A percentile compares a stretch with the other conserved stretches of the same genome.
These are phyloP conservation scores for Pterophyllum scalare DNA, from an alignment of 2,113 vertebrate species.

Conservation along the genomic window DNA sequence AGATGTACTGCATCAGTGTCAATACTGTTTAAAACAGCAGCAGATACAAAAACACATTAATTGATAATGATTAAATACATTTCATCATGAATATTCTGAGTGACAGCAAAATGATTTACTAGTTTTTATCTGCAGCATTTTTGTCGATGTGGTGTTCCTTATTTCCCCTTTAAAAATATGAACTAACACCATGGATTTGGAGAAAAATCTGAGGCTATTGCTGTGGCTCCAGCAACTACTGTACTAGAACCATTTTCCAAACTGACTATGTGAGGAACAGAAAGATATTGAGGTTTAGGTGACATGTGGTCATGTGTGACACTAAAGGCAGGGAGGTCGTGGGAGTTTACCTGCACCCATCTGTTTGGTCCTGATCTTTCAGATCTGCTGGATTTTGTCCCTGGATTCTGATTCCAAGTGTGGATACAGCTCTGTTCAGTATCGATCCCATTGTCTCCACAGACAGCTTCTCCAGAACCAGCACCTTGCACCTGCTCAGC, in stretches of 20 bases:
- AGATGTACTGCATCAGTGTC: neutral
- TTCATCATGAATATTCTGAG: neutral
- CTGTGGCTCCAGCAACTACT: neutral
- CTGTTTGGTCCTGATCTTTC: conserved; percentile 67
- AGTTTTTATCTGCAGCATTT: neutral
- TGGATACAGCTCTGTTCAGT: conserved; percentile 86
- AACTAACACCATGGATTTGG: neutral
- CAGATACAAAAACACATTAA: neutral
- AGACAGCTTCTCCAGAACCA: conserved; percentile 91
- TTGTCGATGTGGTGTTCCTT: neutral
- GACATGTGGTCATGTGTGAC: conserved; percentile 6
- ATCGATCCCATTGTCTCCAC: conserved; percentile 91
- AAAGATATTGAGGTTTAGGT: neutral
- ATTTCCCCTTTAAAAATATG: neutral
- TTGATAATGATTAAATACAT: neutral
- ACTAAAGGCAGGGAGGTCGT: conserved; percentile 10
- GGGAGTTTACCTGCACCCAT: conserved; percentile 83
- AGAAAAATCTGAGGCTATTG: neutral
- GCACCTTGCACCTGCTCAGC: conserved; percentile 93
- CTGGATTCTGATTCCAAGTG: conserved; percentile 87
- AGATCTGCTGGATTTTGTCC: conserved; percentile 53
- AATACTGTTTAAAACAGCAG: too few species aligned
- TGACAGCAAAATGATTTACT: neutral
- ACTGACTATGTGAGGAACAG: neutral
- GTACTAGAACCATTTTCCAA: neutral